These are phyloP conservation scores for Phrynosoma blainvillii DNA, from an alignment of 2,113 vertebrate genomes.

Conservation along the genomic window DNA sequence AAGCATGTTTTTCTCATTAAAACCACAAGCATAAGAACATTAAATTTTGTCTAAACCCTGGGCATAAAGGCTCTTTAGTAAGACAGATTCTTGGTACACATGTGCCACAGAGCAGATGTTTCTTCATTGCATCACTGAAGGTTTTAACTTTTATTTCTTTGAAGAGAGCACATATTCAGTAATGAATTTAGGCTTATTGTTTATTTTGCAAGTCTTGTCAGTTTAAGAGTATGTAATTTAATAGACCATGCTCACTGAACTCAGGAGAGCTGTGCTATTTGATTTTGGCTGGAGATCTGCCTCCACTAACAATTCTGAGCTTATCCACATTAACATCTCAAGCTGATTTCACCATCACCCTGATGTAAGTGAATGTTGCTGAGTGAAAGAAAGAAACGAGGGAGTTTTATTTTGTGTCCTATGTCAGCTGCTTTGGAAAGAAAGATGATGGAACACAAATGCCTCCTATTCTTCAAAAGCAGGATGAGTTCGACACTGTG, in stretches of 20 bases:
- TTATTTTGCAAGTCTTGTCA: constrained; percentile 24
- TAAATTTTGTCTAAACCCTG: constrained; percentile 2
- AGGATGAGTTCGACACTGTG: not conserved
- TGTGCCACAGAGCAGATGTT: not conserved
- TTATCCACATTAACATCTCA: not conserved
- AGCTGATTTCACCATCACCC: not conserved
- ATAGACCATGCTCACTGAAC: not conserved
- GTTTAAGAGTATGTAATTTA: not conserved
- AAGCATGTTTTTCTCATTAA: not conserved
- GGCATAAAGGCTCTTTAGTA: not conserved
- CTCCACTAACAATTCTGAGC: not conserved
- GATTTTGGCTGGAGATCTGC: not conserved
- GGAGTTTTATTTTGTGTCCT: not conserved
- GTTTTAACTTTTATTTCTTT: constrained; percentile 23
- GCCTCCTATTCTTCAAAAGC: not conserved
- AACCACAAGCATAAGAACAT: not conserved
- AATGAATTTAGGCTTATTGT: not conserved
- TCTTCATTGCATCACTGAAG: not conserved
- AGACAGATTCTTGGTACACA: constrained; percentile 22
- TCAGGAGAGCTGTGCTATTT: not conserved
- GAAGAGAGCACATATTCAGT: not conserved
- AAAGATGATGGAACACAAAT: not conserved
- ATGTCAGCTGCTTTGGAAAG: not conserved
- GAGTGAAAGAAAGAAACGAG: too few relatives aligned
- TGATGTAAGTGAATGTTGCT: not conserved